A percentile compares a stretch with the other conserved stretches of the same genome.
Conservation (phyloP, 2,113 vertebrate genomes). For the Notiomystis cincta region DNA sequence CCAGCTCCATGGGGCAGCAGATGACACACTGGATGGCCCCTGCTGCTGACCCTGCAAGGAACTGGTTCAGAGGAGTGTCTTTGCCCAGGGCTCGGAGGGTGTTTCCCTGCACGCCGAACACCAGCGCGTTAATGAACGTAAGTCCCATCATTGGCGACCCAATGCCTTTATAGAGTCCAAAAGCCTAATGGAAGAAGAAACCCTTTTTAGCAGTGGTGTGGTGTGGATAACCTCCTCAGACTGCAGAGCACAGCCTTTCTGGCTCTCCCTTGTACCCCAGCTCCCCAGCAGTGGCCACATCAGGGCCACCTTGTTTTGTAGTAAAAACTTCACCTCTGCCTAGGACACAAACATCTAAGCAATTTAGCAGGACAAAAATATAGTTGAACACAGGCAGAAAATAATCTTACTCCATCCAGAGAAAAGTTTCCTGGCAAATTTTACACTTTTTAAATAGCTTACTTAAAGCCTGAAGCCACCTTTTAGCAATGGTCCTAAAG, state of each 20-base stretch:
- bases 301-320: background rate
- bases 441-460: background rate
- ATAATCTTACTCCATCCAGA: background rate
- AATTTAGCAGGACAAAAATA: background rate
- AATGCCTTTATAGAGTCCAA: conserved; percentile 94
- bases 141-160: conserved; percentile 98
- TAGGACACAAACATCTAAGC: background rate
- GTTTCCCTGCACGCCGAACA: conserved; percentile 95
- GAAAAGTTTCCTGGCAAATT: background rate
- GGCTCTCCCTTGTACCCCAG: background rate
- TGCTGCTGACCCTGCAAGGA: conserved; percentile 88
- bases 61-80: conserved; percentile 92
- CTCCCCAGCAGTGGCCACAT: background rate
- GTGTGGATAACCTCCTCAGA: background rate
- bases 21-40: conserved; percentile 91
- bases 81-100: conserved; percentile 81
- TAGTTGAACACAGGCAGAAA: background rate
- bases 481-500: background rate
- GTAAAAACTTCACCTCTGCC: background rate
- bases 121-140: conserved; percentile 96
- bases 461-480: background rate
- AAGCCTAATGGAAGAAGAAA: conserved; percentile 67
- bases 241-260: background rate
- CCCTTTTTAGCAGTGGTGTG: background rate
- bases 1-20: conserved; percentile 97